Evolutionary conservation across 2,797 vertebrate genomes (phyloP).

Genomic region (Pelobates cultripes): DNA sequence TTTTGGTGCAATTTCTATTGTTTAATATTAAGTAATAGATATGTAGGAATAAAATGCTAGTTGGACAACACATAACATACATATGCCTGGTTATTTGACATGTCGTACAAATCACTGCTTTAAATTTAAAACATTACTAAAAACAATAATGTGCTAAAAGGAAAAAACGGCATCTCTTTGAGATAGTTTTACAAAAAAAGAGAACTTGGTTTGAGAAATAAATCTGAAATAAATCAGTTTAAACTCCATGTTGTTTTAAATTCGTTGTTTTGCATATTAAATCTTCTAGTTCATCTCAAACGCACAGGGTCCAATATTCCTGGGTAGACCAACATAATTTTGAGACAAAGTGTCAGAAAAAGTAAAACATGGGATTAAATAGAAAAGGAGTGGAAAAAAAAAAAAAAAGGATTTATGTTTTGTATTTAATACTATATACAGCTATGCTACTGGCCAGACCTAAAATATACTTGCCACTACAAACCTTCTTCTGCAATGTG

Average conservation of each 20-base stretch:
- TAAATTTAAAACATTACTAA: not conserved
- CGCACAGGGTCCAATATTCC: constrained; percentile 26
- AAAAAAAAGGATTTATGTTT: too few species aligned
- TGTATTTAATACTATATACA: too few species aligned
- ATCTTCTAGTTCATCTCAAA: constrained; percentile 39
- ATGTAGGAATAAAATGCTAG: too few species aligned
- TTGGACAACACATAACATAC: too few species aligned
- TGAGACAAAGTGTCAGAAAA: constrained; percentile 30
- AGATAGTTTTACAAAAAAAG: not conserved
- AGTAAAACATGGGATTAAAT: constrained; percentile 36
- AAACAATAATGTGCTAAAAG: not conserved
- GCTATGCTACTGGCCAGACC: too few species aligned
- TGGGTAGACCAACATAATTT: constrained; percentile 31
- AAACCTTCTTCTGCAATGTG: too few species aligned
- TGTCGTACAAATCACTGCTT: too few species aligned
- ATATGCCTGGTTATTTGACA: too few species aligned
- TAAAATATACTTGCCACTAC: too few species aligned
- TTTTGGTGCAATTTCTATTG: too few species aligned
- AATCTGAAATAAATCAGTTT: not conserved
- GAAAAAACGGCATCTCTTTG: not conserved
- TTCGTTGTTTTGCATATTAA: constrained; percentile 35
- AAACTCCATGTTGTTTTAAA: constrained; percentile 15
- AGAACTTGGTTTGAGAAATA: not conserved
- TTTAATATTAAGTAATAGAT: too few species aligned
- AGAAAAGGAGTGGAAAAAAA: not conserved